Percentiles rank a stretch among this genome's conserved stretches.
phyloP scores from a whole-genome alignment of 2,888 invertebrate species.

The Eupeodes latifasciatus region DNA sequence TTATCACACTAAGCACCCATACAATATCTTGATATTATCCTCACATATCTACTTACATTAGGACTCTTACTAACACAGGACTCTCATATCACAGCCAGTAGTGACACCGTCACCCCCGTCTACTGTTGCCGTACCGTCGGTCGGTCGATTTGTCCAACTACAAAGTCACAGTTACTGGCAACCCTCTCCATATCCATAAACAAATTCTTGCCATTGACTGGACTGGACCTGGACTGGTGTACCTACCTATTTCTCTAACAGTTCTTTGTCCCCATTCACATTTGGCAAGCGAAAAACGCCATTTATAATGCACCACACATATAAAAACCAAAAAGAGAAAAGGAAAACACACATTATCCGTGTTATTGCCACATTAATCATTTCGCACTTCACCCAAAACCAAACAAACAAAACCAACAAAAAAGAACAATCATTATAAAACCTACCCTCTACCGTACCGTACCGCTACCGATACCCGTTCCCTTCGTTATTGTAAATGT shows the following conservation, averaged over 20 bases:
- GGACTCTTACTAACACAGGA: too few relatives aligned
- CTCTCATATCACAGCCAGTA: too few relatives aligned
- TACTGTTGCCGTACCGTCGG: too few relatives aligned
- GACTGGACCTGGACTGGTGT: slow-evolving; percentile 65
- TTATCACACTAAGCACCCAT: slow-evolving; percentile 48
- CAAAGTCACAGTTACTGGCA: slow-evolving; percentile 61
- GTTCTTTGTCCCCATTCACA: slow-evolving; percentile 28
- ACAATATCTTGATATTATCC: too few relatives aligned
- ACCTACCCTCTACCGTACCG: slow-evolving; percentile 16
- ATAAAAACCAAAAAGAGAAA: slow-evolving; percentile 59
- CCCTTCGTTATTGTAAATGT: slow-evolving; percentile 34
- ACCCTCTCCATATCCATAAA: slow-evolving; percentile 77
- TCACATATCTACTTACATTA: too few relatives aligned
- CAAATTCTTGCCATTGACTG: slow-evolving; percentile 72
- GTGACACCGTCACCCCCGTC: too few relatives aligned
- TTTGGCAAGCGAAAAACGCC: slow-evolving; percentile 64
- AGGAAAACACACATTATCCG: slow-evolving; percentile 76
- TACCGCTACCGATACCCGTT: not conserved
- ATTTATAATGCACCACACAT: slow-evolving; percentile 52
- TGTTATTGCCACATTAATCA: slow-evolving; percentile 76
- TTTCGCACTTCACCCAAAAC: slow-evolving; percentile 73
- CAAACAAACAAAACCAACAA: slow-evolving; percentile 69
- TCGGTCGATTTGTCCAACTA: not conserved
- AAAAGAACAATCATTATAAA: slow-evolving; percentile 43
- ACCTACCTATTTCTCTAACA: slow-evolving; percentile 25